Evolutionary conservation across 2,888 invertebrate genomes (phyloP).

Genomic region (Cylloceria caligata): DNA sequence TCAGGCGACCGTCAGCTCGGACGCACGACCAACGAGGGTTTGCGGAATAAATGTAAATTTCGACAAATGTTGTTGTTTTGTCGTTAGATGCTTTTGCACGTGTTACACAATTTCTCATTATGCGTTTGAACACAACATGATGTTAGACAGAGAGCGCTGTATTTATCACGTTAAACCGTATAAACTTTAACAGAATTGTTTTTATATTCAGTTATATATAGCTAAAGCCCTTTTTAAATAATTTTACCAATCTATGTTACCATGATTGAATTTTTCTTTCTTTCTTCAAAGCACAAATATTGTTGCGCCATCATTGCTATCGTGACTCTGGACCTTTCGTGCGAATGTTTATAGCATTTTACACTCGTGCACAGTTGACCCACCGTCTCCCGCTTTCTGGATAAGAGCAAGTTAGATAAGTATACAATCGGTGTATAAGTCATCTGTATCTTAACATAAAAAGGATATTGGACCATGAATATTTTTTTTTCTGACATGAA

Average conservation of each 20-base stretch:
- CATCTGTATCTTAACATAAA: no score
- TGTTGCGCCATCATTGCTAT: slow-evolving; percentile 47
- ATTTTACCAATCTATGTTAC: slow-evolving; percentile 50
- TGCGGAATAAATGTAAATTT: no score
- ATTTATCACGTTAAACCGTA: slow-evolving; percentile 34
- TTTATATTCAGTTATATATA: slow-evolving; percentile 47
- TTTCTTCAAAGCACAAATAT: slow-evolving; percentile 59
- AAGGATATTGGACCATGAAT: no score
- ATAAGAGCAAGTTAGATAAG: no score
- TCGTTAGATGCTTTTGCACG: no score
- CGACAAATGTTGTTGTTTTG: no score
- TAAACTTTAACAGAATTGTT: slow-evolving; percentile 45
- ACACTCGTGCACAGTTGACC: no score
- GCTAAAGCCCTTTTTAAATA: slow-evolving; percentile 54
- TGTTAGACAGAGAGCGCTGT: slow-evolving; percentile 30
- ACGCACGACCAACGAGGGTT: no score
- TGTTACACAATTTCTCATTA: slow-evolving; percentile 78
- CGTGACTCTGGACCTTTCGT: background rate
- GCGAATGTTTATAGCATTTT: no score
- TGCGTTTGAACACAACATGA: slow-evolving; percentile 50
- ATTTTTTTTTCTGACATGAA: no score
- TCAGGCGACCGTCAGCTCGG: no score
- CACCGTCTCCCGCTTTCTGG: no score
- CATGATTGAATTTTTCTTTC: slow-evolving; percentile 32
- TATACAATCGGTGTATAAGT: slow-evolving; percentile 56